Evolutionary conservation across 2,113 vertebrate species (phyloP), one percentile per base, ranked within the genome.

Genomic region (Eolophus roseicapilla): DNA sequence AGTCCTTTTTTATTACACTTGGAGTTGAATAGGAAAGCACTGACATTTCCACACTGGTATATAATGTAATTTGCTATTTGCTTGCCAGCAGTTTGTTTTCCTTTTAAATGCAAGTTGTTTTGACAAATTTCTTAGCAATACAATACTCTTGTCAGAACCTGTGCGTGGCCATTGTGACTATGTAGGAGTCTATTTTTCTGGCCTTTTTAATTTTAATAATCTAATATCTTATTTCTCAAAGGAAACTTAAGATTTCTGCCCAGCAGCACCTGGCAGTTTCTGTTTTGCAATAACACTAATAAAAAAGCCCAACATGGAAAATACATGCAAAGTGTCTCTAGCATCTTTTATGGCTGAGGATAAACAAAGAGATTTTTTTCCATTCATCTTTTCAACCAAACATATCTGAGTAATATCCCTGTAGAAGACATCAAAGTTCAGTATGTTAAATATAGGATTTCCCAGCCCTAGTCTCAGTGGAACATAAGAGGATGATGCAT

Each of bases 361-460:
- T 97, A 97, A 98, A 97, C 68, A 96, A 93, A 84, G 87, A 85
- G 49, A 37, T 39, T 94, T 97, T 96, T 88, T 96, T 82, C 59
- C 70, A 87, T 96, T 95, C 81, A 78, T 79, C 64, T 85, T 60
- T 95, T 95, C 59, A 94, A 92, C 62, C 85, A 93, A 96, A 95
- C 47, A 39, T 79, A 93, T 79, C 74, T 94, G 69, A 96, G 88
- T 77, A 91, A 84, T 79, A 86, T 94, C 74, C 57, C 95, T 97
- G 87, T 82, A 96, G 95, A 98, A 96, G 92, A 92, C 94, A 96
- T 96, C 94, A 97, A 97, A 96, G 90, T 97, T 93, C 78, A 93
- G 62, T 91, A 86, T 77, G 93, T 97, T 95, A 97, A 98, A 93
- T 95, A 95, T 71, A 96, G 94, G 89, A 96, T 93, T 98, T 97